These are phyloP conservation scores for Iguana delicatissima DNA, from an alignment of 2,797 vertebrate genomes.

Conservation along the genomic window DNA sequence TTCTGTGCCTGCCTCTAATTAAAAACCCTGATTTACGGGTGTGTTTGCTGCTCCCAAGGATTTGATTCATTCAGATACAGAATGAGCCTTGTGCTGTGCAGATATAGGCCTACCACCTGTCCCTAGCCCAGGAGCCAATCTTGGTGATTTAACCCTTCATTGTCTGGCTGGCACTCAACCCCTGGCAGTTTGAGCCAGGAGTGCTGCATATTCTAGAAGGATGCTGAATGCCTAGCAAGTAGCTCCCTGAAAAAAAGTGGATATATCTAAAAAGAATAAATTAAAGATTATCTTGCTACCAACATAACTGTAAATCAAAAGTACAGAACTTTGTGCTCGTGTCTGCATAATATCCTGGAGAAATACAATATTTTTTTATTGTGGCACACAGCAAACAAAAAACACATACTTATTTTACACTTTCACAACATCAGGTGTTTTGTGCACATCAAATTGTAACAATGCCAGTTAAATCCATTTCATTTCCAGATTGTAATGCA, in stretches of 20 bases:
- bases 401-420: no score
- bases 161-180: conserved; percentile 6
- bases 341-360: no score
- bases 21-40: conserved; percentile 33
- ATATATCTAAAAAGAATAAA: background rate
- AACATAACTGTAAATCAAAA: no score
- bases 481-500: no score
- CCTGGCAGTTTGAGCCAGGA: background rate
- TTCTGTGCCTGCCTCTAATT: conserved; percentile 15
- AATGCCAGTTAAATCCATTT: no score
- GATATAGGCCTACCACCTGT: conserved; percentile 40
- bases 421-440: no score
- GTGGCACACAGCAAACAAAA: no score
- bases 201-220: background rate
- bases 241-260: background rate
- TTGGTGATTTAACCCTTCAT: conserved; percentile 12
- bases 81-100: conserved; percentile 34
- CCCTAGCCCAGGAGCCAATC: background rate
- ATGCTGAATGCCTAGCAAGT: background rate
- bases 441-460: no score
- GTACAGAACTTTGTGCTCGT: no score
- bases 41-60: conserved; percentile 16
- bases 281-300: background rate
- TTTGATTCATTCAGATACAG: conserved; percentile 33
- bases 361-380: no score